Conservation (phyloP, 2,113 vertebrate species). For the Zapus hudsonius region DNA sequence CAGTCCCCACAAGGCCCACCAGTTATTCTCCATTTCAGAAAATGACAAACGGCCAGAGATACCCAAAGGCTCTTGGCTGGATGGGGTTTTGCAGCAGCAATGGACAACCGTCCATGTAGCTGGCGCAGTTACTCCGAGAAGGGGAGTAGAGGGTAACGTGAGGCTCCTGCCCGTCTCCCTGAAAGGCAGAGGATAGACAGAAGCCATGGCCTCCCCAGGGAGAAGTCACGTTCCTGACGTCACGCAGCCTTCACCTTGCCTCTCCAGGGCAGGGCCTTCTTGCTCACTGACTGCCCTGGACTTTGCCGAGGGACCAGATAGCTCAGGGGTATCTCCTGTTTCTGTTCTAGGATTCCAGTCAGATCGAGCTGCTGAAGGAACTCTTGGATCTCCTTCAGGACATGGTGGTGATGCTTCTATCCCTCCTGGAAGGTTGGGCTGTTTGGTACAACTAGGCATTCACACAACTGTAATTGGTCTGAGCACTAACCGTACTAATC, state of each 20-base stretch:
- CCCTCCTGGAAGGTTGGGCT: constrained; percentile 95
- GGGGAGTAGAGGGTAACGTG: no score
- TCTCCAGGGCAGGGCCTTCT: constrained; percentile 72
- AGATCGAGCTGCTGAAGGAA: constrained; percentile 98
- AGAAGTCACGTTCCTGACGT: background rate
- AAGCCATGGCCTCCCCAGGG: background rate
- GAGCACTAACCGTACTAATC: constrained; percentile 67
- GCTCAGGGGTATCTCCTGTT: constrained; percentile 80
- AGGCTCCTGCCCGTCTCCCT: background rate
- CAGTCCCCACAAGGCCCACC: background rate
- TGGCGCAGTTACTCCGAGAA: background rate
- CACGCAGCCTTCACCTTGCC: background rate
- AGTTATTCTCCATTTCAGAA: constrained; percentile 13
- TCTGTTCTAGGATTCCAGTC: constrained; percentile 93
- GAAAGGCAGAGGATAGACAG: background rate
- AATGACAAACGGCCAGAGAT: constrained; percentile 20
- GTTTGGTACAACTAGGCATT: constrained; percentile 81
- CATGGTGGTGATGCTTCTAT: constrained; percentile 99
- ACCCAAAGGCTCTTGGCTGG: background rate
- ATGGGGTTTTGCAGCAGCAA: background rate
- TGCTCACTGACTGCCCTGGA: constrained; percentile 68
- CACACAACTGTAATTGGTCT: constrained; percentile 72
- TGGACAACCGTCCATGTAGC: background rate
- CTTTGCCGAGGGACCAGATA: constrained; percentile 71
- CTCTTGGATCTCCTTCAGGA: constrained; percentile 98